These are phyloP conservation scores for Xylota segnis DNA, from an alignment of 2,888 invertebrate species.

Conservation along the genomic window DNA sequence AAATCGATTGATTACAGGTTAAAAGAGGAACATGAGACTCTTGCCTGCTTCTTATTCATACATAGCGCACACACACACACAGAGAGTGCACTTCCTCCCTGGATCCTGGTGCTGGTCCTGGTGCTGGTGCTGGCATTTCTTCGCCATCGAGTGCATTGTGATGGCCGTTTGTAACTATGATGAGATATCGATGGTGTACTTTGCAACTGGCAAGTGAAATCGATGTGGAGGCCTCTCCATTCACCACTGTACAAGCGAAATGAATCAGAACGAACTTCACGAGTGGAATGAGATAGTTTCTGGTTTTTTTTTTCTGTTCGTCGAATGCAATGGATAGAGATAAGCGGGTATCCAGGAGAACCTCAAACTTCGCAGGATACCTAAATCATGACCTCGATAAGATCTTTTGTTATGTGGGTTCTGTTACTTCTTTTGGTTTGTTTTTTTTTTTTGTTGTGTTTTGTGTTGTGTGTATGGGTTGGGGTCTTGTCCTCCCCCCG, in stretches of 20 bases:
- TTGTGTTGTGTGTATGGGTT: constrained; percentile 48
- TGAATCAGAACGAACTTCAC: constrained; percentile 59
- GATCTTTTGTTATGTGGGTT: constrained; percentile 69
- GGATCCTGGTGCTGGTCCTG: constrained; percentile 12
- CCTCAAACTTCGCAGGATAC: constrained; percentile 70
- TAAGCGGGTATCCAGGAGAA: not conserved
- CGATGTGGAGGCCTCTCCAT: constrained; percentile 15
- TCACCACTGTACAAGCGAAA: constrained; percentile 29
- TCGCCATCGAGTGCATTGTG: constrained; percentile 25
- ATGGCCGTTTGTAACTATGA: constrained; percentile 65
- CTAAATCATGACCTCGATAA: constrained; percentile 75
- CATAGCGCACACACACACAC: not conserved
- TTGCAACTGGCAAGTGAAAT: constrained; percentile 57
- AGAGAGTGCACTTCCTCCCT: constrained; percentile 42
- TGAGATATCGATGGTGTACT: constrained; percentile 74
- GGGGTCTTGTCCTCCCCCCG: constrained; percentile 3
- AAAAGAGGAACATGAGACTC: constrained; percentile 55
- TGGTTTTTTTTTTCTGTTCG: too few species aligned
- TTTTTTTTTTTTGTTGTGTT: not conserved
- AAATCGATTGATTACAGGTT: constrained; percentile 76
- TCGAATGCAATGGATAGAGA: constrained; percentile 12
- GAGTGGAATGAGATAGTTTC: constrained; percentile 32
- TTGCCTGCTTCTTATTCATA: constrained; percentile 32
- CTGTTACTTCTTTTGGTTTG: constrained; percentile 28
- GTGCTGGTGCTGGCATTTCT: constrained; percentile 1